These are phyloP conservation scores for Salvelinus namaycush DNA, from an alignment of 2,113 vertebrate species.

Conservation along the genomic window DNA sequence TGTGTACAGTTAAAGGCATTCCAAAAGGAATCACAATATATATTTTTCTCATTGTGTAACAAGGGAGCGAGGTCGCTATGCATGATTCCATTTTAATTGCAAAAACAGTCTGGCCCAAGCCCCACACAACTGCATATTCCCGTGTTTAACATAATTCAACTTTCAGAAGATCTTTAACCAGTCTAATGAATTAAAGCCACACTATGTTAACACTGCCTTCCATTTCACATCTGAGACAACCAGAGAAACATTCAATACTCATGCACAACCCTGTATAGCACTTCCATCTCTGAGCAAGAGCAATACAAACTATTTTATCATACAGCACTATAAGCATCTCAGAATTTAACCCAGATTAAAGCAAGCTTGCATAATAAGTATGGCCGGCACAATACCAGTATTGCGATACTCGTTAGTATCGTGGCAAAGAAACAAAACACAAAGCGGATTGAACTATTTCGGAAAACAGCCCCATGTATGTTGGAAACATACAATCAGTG, in stretches of 20 bases:
- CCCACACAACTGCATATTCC: not conserved
- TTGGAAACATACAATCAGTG: too few relatives aligned
- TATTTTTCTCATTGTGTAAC: not conserved
- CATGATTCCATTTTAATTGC: not conserved
- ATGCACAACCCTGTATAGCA: not conserved
- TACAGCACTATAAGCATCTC: not conserved
- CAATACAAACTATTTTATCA: not conserved
- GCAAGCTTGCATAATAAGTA: constrained; percentile 40
- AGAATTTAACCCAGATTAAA: constrained; percentile 30
- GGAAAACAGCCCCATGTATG: too few relatives aligned
- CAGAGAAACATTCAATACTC: not conserved
- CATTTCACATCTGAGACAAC: not conserved
- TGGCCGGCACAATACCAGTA: too few relatives aligned
- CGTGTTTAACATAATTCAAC: not conserved
- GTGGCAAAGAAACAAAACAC: too few relatives aligned
- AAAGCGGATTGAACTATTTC: too few relatives aligned
- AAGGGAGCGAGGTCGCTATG: not conserved
- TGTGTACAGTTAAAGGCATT: not conserved
- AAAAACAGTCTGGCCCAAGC: not conserved
- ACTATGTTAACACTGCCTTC: not conserved
- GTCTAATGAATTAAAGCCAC: not conserved
- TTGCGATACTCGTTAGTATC: too few relatives aligned
- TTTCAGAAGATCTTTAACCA: not conserved
- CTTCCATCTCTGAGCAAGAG: not conserved
- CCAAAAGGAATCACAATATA: constrained; percentile 15